These are phyloP conservation scores for Ciconia nigra DNA, from an alignment of 2,797 vertebrate genomes.

Conservation along the genomic window DNA sequence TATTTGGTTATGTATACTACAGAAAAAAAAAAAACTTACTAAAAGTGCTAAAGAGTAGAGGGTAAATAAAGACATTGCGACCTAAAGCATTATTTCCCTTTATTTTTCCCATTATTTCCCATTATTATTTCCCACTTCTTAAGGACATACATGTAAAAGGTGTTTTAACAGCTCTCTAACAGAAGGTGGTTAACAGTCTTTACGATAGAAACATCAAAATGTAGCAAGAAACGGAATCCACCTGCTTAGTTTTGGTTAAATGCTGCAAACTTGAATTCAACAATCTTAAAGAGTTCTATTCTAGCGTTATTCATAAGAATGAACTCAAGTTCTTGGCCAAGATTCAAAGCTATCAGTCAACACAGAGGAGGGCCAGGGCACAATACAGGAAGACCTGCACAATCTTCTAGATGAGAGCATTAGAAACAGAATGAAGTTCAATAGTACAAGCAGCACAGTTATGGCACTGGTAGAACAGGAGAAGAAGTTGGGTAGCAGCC, in stretches of 20 bases:
- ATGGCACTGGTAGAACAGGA: not conserved
- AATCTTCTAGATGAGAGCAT: not conserved
- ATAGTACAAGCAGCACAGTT: not conserved
- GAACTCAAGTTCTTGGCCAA: not conserved
- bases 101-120: not conserved
- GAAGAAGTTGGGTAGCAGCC: not conserved
- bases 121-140: not conserved
- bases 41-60: not conserved
- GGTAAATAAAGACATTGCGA: not conserved
- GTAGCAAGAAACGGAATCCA: not conserved
- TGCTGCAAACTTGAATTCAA: not conserved
- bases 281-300: not conserved
- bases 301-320: accelerated
- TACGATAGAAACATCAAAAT: not conserved
- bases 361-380: not conserved
- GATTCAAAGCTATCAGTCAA: not conserved
- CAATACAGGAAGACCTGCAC: not conserved
- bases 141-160: not conserved
- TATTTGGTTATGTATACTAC: not conserved
- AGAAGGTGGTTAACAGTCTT: not conserved
- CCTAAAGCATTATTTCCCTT: not conserved
- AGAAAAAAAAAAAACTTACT: not conserved
- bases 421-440: not conserved
- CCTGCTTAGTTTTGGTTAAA: not conserved
- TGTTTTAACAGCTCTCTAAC: not conserved